Base-by-base conservation (phyloP, 1,140 invertebrate genomes). In the Tetramorium simillimum region DNA sequence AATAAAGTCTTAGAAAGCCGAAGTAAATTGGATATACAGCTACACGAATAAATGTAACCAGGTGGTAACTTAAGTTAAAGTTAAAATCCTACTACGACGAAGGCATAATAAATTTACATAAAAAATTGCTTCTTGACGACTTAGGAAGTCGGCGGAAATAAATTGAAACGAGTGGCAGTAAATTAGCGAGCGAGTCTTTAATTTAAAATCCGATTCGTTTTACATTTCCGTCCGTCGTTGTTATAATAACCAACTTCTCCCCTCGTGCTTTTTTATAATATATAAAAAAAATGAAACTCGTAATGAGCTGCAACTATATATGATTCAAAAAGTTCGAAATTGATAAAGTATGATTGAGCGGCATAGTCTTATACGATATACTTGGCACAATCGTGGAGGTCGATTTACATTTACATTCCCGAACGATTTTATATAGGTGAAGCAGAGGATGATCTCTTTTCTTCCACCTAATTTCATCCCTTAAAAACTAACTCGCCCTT, bases 401-500 rank as follows among this genome's bases (percentile, higher is more conserved):
- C 4, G 51, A 60, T 37, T n/a, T 58, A 28, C 33, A 72, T 84
- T 84, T 58, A 51, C 70, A 85, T 84, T 63, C 53, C n/a, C n/a
- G 33, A 63, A 65, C 37, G n/a, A 72, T 51, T 62, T n/a, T 16
- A 67, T n/a, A 46, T 16, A 14, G 18, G 7, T 49, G 60, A 49
- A 24, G 12, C n/a, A 63, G 2, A 46, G 43, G 3, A 53, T 37
- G 16, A 70, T 56, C 62, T 53, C 62, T 53, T 82, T 37, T 24
- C 43, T 86, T 80, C 53, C 65, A 63, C 18, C 14, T 72, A 86
- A 86, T 86, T 86, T 86, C 46, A 82, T 24, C 53, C 28, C 76
- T 80, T 67, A 33, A 49, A 62, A 60, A 56, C 18, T 62, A 10
- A n/a, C 51, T 28, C 65, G n/a, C 65, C 18, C 56, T 12, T 53